Evolutionary conservation across 2,888 invertebrate genomes (phyloP).

Genomic region (Liodrosophila aerea): DNA sequence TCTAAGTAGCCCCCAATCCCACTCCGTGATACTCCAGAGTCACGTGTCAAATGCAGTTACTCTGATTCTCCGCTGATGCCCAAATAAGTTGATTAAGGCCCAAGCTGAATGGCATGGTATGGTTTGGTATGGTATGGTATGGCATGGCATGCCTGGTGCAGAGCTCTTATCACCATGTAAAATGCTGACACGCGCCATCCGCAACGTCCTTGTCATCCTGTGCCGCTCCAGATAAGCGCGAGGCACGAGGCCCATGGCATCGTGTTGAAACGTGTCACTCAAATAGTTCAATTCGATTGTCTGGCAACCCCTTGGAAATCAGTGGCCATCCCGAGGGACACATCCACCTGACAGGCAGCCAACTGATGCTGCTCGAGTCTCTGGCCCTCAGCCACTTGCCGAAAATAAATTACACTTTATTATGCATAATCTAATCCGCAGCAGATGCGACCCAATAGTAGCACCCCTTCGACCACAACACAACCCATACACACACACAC

Average conservation of each 20-base stretch:
- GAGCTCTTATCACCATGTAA: slow-evolving; percentile 68
- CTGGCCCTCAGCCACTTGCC: slow-evolving; percentile 37
- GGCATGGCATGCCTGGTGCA: slow-evolving; percentile 1
- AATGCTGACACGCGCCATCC: slow-evolving; percentile 78
- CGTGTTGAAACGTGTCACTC: slow-evolving; percentile 77
- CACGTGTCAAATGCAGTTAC: slow-evolving; percentile 63
- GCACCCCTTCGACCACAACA: neutral
- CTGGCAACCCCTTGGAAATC: slow-evolving; percentile 30
- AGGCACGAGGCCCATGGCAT: slow-evolving; percentile 39
- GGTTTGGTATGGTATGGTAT: slow-evolving; percentile 3
- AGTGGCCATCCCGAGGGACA: slow-evolving; percentile 45
- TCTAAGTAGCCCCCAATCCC: slow-evolving; percentile 63
- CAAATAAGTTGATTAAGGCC: slow-evolving; percentile 73
- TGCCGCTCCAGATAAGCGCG: slow-evolving; percentile 57
- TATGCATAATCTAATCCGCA: slow-evolving; percentile 82
- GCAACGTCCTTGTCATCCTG: slow-evolving; percentile 39
- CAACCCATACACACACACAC: no score
- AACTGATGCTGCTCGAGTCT: slow-evolving; percentile 15
- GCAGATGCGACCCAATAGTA: slow-evolving; percentile 73
- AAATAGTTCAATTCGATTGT: slow-evolving; percentile 52
- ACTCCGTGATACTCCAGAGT: slow-evolving; percentile 21
- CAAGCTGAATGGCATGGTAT: neutral
- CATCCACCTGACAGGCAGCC: slow-evolving; percentile 40
- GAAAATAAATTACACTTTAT: slow-evolving; percentile 82
- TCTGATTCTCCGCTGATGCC: slow-evolving; percentile 54